Percentiles rank a stretch among this genome's conserved stretches.
phyloP scores from a whole-genome alignment of 2,888 invertebrate genomes.

The Helobdella robusta region DNA sequence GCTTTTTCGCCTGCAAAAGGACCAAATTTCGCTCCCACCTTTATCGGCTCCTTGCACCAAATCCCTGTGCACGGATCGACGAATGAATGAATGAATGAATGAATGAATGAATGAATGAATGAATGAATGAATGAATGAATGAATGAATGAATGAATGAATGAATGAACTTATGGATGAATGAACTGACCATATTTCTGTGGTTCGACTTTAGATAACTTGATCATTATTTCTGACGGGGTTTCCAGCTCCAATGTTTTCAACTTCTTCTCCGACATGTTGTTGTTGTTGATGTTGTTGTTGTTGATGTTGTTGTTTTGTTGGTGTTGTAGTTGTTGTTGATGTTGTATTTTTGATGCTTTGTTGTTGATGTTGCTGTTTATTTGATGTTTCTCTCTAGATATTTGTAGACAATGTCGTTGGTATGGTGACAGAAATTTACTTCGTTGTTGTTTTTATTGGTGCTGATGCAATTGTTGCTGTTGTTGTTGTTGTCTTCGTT shows the following conservation, averaged over 20 bases:
- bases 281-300: background rate
- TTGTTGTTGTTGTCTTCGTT: background rate
- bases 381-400: background rate
- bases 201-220: constrained; percentile 36
- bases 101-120: background rate
- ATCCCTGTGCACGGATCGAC: constrained; percentile 37
- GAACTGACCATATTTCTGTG: constrained; percentile 36
- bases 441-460: background rate
- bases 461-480: background rate
- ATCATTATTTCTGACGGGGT: constrained; percentile 39
- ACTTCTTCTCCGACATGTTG: constrained; percentile 6
- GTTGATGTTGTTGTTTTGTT: background rate
- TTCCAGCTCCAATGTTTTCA: constrained; percentile 33
- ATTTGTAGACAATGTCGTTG: background rate
- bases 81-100: background rate
- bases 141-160: background rate
- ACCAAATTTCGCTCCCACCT: constrained; percentile 40
- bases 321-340: background rate
- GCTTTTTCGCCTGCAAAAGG: constrained; percentile 44
- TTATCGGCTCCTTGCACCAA: constrained; percentile 38
- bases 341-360: background rate
- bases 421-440: background rate
- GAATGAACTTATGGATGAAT: background rate
- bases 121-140: background rate
- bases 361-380: constrained; percentile 4